Conservation (phyloP, 2,113 vertebrate species). For the Oryzias curvinotus region DNA sequence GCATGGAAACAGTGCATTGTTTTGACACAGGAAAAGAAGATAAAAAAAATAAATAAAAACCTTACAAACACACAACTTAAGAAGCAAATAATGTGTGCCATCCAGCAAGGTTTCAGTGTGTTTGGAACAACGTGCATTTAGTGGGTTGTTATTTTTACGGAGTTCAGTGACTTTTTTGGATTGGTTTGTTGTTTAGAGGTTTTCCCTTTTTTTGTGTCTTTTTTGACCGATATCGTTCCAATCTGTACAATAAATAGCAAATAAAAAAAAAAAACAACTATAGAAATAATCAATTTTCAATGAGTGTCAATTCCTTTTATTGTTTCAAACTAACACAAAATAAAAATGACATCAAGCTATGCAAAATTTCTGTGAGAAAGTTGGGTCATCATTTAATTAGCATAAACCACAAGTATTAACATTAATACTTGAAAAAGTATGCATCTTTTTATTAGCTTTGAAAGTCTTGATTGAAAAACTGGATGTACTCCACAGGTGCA, state of each 20-base stretch:
- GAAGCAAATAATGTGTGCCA: slow-evolving; percentile 52
- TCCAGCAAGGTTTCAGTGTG: slow-evolving; percentile 55
- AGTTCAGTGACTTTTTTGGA: slow-evolving; percentile 75
- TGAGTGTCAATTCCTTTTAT: slow-evolving; percentile 64
- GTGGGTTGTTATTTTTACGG: slow-evolving; percentile 69
- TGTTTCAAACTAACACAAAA: slow-evolving; percentile 12
- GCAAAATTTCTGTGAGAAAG: slow-evolving; percentile 1
- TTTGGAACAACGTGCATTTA: slow-evolving; percentile 70
- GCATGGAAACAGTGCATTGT: slow-evolving; percentile 25
- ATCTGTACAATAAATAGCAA: slow-evolving; percentile 72
- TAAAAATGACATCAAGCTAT: slow-evolving; percentile 28
- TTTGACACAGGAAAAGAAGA: slow-evolving; percentile 5
- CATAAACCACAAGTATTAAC: slow-evolving; percentile 5
- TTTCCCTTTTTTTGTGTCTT: slow-evolving; percentile 71
- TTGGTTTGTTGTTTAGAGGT: slow-evolving; percentile 71
- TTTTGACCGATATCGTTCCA: slow-evolving; percentile 67
- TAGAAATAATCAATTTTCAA: slow-evolving; percentile 53
- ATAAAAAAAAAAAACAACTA: slow-evolving; percentile 65
- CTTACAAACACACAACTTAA: slow-evolving; percentile 29
- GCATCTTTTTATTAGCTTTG: slow-evolving; percentile 15
- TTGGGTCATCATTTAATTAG: slow-evolving; percentile 13
- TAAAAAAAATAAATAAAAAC: slow-evolving; percentile 1
- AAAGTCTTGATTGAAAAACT: slow-evolving; percentile 16
- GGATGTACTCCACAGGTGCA: slow-evolving; percentile 19
- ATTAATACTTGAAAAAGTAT: slow-evolving; percentile 9